Evolutionary conservation across 2,113 vertebrate species (phyloP).

Genomic region (Dicaeum eximium): DNA sequence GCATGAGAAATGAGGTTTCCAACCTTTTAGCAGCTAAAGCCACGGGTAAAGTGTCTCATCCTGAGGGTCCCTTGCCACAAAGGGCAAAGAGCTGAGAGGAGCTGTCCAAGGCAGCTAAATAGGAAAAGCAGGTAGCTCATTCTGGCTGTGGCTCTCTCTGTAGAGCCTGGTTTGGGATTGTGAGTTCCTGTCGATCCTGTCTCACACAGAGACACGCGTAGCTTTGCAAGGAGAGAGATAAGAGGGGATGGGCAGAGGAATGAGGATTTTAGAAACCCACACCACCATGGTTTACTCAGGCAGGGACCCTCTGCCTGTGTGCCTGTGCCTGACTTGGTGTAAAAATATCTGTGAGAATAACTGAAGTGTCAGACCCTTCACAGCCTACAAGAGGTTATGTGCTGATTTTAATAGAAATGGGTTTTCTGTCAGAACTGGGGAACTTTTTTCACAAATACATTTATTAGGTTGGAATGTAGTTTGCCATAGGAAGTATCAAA

Average conservation of each 20-base stretch:
- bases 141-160: background rate
- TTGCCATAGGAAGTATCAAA: background rate
- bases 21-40: background rate
- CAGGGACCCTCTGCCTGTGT: background rate
- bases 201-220: fast-evolving
- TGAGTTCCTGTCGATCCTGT: background rate
- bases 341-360: background rate
- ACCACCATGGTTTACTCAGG: background rate
- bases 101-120: background rate
- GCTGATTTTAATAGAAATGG: background rate
- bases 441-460: background rate
- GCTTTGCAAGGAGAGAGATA: background rate
- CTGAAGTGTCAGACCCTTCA: background rate
- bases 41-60: background rate
- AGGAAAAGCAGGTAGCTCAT: background rate
- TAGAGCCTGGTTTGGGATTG: background rate
- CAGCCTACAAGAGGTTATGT: background rate
- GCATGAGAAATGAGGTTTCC: background rate
- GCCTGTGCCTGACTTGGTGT: background rate
- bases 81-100: background rate
- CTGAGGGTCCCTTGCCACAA: background rate
- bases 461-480: background rate
- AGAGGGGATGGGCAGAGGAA: background rate
- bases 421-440: background rate
- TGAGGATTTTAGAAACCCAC: background rate